Evolutionary conservation across 1,140 invertebrate genomes (phyloP).

Genomic region (Drosophila chauvacae): DNA sequence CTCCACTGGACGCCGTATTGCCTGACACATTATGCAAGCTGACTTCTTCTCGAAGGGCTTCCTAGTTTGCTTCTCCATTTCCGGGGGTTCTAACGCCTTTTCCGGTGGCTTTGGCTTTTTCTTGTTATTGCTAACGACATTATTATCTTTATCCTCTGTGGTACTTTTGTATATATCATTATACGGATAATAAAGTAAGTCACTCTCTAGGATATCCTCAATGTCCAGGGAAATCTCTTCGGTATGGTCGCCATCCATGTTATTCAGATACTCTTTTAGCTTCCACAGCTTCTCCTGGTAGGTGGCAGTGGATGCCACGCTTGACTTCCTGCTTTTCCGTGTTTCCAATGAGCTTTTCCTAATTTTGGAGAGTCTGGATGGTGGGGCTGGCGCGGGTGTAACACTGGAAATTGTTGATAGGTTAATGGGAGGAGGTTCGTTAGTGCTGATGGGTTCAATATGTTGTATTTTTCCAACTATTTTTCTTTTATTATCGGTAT

Average conservation of each 20-base stretch:
- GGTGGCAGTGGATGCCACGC: accelerated
- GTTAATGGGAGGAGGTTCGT: neutral
- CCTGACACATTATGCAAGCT: slow-evolving; percentile 38
- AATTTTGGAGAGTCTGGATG: no score
- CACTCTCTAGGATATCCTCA: neutral
- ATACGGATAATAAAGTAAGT: slow-evolving; percentile 17
- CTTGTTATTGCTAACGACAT: neutral
- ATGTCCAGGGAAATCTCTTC: neutral
- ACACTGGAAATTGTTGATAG: neutral
- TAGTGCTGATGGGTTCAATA: neutral
- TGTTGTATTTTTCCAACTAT: neutral
- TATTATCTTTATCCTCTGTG: neutral
- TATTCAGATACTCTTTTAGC: neutral
- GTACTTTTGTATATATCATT: neutral
- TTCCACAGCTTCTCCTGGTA: slow-evolving; percentile 5
- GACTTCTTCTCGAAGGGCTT: neutral
- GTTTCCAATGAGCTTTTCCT: neutral
- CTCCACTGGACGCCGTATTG: neutral
- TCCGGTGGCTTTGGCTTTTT: neutral
- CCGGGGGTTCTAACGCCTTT: neutral
- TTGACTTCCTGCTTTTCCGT: no score
- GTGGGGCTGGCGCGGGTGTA: neutral
- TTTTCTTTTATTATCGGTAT: neutral
- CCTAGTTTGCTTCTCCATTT: neutral
- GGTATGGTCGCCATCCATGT: neutral